phyloP scores from a whole-genome alignment of 2,113 vertebrate genomes.

The Phyllopteryx taeniolatus region DNA sequence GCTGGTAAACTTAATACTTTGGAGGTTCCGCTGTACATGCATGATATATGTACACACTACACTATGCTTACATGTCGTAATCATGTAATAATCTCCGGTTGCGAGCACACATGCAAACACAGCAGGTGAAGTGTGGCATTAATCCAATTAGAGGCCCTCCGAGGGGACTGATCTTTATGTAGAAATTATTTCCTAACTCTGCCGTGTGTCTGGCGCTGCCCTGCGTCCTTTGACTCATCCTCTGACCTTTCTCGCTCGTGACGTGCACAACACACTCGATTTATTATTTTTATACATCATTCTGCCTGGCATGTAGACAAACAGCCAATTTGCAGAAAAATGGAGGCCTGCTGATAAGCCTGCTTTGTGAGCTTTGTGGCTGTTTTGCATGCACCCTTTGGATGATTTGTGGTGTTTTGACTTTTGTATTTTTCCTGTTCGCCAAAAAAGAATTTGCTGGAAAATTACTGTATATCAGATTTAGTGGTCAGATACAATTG shows the following conservation, averaged over 20 bases:
- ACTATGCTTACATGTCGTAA: slow-evolving; percentile 21
- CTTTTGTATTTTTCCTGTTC: background rate
- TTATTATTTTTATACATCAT: background rate
- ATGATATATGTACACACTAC: background rate
- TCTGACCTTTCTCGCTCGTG: slow-evolving; percentile 7
- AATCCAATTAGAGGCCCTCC: slow-evolving; percentile 61
- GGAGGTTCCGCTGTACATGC: background rate
- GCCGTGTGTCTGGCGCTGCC: slow-evolving; percentile 1
- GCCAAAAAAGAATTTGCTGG: background rate
- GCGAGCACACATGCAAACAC: slow-evolving; percentile 25
- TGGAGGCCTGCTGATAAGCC: background rate
- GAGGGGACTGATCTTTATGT: slow-evolving; percentile 54
- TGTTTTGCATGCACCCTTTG: background rate
- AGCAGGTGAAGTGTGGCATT: slow-evolving; percentile 51
- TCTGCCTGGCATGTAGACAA: background rate
- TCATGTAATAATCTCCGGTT: slow-evolving; percentile 4
- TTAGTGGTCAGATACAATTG: background rate
- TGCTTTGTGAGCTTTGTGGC: background rate
- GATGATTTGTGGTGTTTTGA: background rate
- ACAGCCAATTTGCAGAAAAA: background rate
- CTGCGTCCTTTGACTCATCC: slow-evolving; percentile 43
- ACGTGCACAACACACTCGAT: background rate
- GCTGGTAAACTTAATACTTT: too few relatives aligned
- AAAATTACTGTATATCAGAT: background rate
- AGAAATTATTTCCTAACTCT: slow-evolving; percentile 36